phyloP scores from a whole-genome alignment of 2,797 vertebrate species.

The Anisognathus igniventris region DNA sequence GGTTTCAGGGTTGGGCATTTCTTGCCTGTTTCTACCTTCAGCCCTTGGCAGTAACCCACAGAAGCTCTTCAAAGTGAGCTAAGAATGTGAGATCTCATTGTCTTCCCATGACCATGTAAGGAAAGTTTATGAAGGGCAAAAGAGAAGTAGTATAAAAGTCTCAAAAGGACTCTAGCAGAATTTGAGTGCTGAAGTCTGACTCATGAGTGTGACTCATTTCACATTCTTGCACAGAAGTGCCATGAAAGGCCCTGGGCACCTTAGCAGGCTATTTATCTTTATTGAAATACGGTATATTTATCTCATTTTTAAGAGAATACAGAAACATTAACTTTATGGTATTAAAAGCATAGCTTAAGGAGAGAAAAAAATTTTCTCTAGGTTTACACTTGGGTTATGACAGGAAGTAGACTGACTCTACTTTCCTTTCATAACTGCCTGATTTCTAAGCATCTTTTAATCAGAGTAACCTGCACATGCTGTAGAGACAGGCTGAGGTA shows the following conservation, averaged over 20 bases:
- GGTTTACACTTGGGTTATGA: neutral
- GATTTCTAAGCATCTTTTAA: neutral
- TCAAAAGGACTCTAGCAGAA: neutral
- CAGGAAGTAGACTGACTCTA: neutral
- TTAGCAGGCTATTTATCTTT: neutral
- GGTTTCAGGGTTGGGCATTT: neutral
- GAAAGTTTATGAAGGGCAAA: neutral
- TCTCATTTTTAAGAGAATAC: neutral
- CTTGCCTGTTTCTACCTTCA: neutral
- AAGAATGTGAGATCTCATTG: neutral
- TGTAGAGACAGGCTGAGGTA: neutral
- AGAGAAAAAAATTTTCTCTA: neutral
- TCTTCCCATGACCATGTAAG: neutral
- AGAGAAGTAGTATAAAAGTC: neutral
- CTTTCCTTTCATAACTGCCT: neutral
- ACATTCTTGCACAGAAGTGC: neutral
- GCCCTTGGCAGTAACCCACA: neutral
- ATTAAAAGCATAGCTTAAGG: neutral
- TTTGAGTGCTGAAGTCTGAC: neutral
- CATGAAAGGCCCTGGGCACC: neutral
- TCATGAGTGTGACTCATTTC: neutral
- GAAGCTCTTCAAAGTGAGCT: neutral
- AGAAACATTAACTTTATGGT: neutral
- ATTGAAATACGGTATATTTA: neutral
- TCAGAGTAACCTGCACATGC: neutral